Evolutionary conservation across 2,797 vertebrate genomes (phyloP), one percentile per base, ranked within the genome.

Genomic region (Iguana delicatissima): DNA sequence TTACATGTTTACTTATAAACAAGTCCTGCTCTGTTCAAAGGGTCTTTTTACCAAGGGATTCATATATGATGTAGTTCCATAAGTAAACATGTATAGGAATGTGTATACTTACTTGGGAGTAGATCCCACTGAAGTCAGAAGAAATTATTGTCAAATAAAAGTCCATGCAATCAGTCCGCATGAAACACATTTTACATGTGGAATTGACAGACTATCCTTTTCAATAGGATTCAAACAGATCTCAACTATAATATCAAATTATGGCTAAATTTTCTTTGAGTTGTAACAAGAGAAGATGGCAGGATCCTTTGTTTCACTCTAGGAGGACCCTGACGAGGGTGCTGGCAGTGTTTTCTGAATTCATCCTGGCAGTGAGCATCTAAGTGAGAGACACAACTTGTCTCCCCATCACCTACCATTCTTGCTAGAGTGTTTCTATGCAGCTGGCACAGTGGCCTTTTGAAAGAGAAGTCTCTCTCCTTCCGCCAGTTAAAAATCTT

Each of bases 291-390:
- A 57, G 18, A 42, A 62, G 10, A 1, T 5, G 38, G 18, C 16
- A 32, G 57, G 35, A 50, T 57, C 52, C 8, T 16, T 6, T 59
- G 20, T 59, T 50, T 85, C 5, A 14, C 9, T 1, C 18, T 13
- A 10, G 55, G 13, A 20, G 13, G 8, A 80, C 16, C 13, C 50
- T 18, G 81, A 93, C 92, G 89, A 80, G 80, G 89, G 91, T 93
- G 88, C 1, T 83, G 57, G 73, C 13, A 18, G 42, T 80, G 0
- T 8, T 67, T 46, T 72, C 92, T 7, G 22, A 35, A 16, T 29
- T 93, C 35, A 87, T 74, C 89, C 80, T 79, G 89, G 89, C 2
- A 89, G 89, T 29, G 91, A 84, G 89, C 89, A 2, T 2, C 10
- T 52, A 52, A 76, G 22, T 67, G 81, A 55, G 67, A 22, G 80